Evolutionary conservation across 2,797 vertebrate genomes (phyloP).

Genomic region (Forpus xanthops): DNA sequence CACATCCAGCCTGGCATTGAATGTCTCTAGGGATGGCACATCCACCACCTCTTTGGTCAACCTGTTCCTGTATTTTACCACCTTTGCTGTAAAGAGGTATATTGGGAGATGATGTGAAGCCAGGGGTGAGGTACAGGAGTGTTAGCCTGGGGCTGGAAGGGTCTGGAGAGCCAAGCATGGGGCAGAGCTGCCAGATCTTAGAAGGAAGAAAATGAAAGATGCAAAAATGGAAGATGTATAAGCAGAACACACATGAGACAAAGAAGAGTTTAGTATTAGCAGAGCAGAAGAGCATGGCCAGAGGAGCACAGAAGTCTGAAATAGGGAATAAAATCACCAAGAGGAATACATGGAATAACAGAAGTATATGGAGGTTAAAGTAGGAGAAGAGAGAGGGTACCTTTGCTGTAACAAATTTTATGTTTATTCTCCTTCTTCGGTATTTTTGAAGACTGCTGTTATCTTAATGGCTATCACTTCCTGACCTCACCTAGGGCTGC

Average conservation of each 20-base stretch:
- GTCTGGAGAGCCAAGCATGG: too few species aligned
- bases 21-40: not conserved
- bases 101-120: fast-evolving
- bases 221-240: fast-evolving
- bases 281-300: not conserved
- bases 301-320: not conserved
- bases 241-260: too few species aligned
- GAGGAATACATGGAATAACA: not conserved
- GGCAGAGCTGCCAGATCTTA: fast-evolving
- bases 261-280: not conserved
- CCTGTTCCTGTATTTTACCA: not conserved
- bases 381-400: not conserved
- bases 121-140: fast-evolving
- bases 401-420: not conserved
- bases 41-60: not conserved
- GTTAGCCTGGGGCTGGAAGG: fast-evolving
- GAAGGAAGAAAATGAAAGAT: not conserved
- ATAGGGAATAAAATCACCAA: not conserved
- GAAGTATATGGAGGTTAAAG: not conserved
- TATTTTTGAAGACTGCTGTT: not conserved
- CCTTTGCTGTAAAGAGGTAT: not conserved
- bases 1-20: not conserved
- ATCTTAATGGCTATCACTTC: not conserved
- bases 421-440: not conserved
- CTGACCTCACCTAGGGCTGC: not conserved